These are phyloP conservation scores for Stenoptilia bipunctidactyla DNA, from an alignment of 2,888 invertebrate species.

Conservation along the genomic window DNA sequence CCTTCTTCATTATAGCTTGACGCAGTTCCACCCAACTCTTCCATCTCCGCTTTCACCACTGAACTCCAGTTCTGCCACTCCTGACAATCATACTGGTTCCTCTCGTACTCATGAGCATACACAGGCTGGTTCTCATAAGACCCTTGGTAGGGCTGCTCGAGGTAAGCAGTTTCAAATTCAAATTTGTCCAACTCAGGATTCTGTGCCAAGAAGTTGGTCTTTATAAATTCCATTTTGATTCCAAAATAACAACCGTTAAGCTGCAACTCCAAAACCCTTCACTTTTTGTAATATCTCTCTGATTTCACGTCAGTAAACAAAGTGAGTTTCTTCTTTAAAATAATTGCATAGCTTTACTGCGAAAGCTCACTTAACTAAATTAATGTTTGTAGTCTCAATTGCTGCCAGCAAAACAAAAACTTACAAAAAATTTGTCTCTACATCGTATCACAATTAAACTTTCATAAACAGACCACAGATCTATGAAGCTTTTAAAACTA, in stretches of 20 bases:
- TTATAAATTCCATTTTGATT: constrained; percentile 35
- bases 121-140: constrained; percentile 19
- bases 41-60: neutral
- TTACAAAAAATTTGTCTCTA: too few relatives aligned
- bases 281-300: too few relatives aligned
- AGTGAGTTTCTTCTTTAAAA: too few relatives aligned
- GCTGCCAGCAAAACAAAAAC: too few relatives aligned
- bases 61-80: constrained; percentile 12
- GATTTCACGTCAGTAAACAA: too few relatives aligned
- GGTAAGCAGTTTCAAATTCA: neutral
- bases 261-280: too few relatives aligned
- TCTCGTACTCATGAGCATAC: constrained; percentile 13
- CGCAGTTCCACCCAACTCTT: neutral
- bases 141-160: neutral
- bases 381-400: too few relatives aligned
- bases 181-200: constrained; percentile 19
- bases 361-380: too few relatives aligned
- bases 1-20: neutral
- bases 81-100: constrained; percentile 18
- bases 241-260: neutral
- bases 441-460: too few relatives aligned
- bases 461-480: too few relatives aligned
- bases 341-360: too few relatives aligned
- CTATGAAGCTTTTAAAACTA: too few relatives aligned
- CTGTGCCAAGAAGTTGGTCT: constrained; percentile 26